A percentile compares a stretch with the other conserved stretches of the same genome.
Evolutionary conservation across 53 echinoderm and acorn worm genomes (phyloP).

Genomic region (Holothuria scabra): DNA sequence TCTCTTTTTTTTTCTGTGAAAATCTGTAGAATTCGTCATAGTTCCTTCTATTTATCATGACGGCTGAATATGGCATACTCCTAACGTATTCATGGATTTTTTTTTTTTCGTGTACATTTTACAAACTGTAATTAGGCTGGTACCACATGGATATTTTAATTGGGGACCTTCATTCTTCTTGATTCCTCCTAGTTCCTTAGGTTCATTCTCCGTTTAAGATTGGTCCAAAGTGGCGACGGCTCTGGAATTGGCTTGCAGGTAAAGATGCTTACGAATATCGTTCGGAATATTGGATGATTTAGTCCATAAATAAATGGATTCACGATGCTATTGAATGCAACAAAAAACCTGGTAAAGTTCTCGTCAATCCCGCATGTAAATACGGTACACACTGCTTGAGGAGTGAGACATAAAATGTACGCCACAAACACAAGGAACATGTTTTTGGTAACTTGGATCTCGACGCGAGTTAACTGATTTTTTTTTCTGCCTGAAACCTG

Average conservation of each 20-base stretch:
- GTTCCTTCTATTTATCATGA: too few relatives aligned
- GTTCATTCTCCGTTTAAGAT: too few relatives aligned
- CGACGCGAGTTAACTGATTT: not conserved
- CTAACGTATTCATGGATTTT: too few relatives aligned
- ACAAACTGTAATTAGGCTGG: too few relatives aligned
- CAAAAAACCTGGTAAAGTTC: not conserved
- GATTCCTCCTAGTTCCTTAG: too few relatives aligned
- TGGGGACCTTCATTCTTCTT: too few relatives aligned
- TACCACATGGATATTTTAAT: too few relatives aligned
- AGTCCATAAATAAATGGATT: slow-evolving; percentile 21
- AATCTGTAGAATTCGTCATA: too few relatives aligned
- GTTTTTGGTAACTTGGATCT: slow-evolving; percentile 15
- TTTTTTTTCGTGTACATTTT: too few relatives aligned
- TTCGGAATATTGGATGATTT: slow-evolving; percentile 3
- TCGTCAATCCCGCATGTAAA: not conserved
- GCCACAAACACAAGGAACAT: slow-evolving; percentile 13
- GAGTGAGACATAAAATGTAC: slow-evolving; percentile 15
- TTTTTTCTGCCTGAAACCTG: too few relatives aligned
- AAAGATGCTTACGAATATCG: not conserved
- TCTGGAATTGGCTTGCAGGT: not conserved
- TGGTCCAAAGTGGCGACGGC: not conserved
- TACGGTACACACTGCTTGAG: not conserved
- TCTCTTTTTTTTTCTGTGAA: too few relatives aligned
- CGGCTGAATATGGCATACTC: too few relatives aligned
- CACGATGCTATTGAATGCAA: not conserved